Percentiles rank a stretch among this genome's conserved stretches.
Evolutionary conservation across 2,888 invertebrate species (phyloP).

Genomic region (Tipula lateralis): DNA sequence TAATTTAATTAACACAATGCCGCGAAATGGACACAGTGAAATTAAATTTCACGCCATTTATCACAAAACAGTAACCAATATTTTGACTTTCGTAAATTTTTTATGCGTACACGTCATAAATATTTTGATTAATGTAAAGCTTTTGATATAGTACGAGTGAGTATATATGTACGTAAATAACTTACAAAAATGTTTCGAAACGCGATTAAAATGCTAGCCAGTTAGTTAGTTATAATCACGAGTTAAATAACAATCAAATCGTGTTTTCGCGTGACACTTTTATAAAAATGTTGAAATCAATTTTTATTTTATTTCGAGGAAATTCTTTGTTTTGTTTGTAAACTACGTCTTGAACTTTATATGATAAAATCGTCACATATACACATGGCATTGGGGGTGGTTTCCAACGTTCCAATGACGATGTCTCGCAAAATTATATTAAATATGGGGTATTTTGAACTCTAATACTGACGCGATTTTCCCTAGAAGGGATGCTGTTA

Average conservation of each 20-base stretch:
- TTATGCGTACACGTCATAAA: neutral
- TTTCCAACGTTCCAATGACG: neutral
- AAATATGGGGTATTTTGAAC: no score
- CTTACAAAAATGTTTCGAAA: neutral
- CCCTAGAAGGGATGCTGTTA: no score
- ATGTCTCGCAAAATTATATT: no score
- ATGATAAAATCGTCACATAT: neutral
- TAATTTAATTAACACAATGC: neutral
- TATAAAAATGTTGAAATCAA: neutral
- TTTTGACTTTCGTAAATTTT: neutral
- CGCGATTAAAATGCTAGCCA: neutral
- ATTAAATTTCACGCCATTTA: neutral
- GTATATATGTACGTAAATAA: neutral
- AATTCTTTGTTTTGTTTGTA: neutral
- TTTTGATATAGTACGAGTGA: neutral
- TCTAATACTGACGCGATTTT: no score
- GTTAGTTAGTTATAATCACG: neutral
- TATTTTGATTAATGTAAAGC: neutral
- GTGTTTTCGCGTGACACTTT: constrained; percentile 20
- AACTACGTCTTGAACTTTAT: neutral
- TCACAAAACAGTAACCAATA: neutral
- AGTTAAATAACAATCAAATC: neutral
- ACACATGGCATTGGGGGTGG: neutral
- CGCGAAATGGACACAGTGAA: neutral
- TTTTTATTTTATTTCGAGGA: neutral